Evolutionary conservation across 2,797 vertebrate genomes (phyloP).

Genomic region (Babyrousa celebensis): DNA sequence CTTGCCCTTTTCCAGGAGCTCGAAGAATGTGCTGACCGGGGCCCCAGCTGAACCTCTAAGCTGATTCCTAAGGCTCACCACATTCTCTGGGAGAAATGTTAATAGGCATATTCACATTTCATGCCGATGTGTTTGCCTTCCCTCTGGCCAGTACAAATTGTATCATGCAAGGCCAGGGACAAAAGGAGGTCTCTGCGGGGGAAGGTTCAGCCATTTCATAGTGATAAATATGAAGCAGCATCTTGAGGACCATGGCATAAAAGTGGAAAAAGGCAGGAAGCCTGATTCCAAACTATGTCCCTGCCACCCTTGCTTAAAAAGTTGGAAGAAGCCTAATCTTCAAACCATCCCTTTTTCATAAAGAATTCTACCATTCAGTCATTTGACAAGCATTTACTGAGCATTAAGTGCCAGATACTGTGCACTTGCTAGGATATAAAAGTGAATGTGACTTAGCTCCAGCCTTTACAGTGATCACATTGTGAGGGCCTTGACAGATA

Average conservation of each 20-base stretch:
- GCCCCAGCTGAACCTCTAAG: background rate
- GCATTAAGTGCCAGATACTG: no score
- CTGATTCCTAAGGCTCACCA: conserved; percentile 47
- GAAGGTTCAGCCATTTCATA: background rate
- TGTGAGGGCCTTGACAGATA: background rate
- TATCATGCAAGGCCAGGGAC: background rate
- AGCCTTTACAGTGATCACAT: background rate
- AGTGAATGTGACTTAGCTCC: background rate
- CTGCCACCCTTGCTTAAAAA: background rate
- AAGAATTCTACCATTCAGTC: background rate
- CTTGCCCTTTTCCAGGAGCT: conserved; percentile 75
- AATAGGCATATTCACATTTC: conserved; percentile 72
- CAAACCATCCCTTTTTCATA: background rate
- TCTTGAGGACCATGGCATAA: background rate
- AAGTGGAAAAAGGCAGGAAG: background rate
- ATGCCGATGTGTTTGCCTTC: background rate
- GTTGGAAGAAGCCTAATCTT: background rate
- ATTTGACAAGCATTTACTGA: background rate
- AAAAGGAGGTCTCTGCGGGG: background rate
- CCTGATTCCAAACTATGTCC: background rate
- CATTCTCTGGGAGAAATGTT: conserved; percentile 75
- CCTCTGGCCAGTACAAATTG: conserved; percentile 24
- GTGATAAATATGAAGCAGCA: background rate
- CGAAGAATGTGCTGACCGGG: conserved; percentile 79
- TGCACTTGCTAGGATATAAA: no score